Percentiles rank a stretch among this genome's conserved stretches.
phyloP scores from a whole-genome alignment of 2,888 invertebrate species.

The Linnaemya vulpina region DNA sequence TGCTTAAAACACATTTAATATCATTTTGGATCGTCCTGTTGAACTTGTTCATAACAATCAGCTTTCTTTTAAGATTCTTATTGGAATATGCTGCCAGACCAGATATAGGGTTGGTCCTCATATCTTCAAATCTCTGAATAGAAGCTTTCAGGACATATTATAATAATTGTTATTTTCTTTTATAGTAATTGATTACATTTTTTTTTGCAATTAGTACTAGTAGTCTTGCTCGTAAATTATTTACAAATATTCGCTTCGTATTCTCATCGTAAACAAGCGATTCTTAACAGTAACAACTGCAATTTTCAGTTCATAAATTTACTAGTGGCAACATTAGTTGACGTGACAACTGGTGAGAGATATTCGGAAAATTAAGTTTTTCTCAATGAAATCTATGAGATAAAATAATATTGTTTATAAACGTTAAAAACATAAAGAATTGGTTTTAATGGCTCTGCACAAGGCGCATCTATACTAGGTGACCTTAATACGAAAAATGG shows the following conservation, averaged over 20 bases:
- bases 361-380: background rate
- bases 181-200: no score
- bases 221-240: no score
- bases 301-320: background rate
- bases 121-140: no score
- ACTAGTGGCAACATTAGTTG: background rate
- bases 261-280: no score
- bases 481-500: no score
- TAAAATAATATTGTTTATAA: background rate
- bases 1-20: background rate
- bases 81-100: background rate
- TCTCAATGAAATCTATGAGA: background rate
- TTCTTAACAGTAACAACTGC: background rate
- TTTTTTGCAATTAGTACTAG: no score
- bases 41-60: background rate
- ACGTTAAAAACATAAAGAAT: background rate
- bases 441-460: no score
- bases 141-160: no score
- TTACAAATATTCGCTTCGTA: no score
- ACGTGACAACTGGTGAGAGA: background rate
- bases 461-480: no score
- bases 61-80: slow-evolving; percentile 11
- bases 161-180: no score
- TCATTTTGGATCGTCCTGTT: background rate
- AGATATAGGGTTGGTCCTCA: no score